Percentiles rank a stretch among this genome's conserved stretches.
These are phyloP conservation scores for Leptopilina syphax DNA, from an alignment of 2,888 invertebrate species.

Conservation along the genomic window DNA sequence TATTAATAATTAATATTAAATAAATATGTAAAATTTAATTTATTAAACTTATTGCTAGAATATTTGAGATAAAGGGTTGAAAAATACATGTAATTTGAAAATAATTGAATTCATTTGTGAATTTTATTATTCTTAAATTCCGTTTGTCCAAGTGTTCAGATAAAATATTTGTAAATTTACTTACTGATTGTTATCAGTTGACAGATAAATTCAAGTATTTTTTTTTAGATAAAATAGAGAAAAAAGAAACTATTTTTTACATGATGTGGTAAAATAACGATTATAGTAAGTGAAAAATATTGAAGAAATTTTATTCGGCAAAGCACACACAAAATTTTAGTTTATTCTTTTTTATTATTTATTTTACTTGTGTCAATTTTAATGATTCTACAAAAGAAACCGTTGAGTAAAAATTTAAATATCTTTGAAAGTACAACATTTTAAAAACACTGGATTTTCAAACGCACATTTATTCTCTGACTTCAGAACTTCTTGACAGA, in stretches of 20 bases:
- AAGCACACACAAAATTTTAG: conserved; percentile 12
- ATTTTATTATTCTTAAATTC: neutral
- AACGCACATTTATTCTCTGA: neutral
- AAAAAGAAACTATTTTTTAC: neutral
- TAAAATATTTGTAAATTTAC: conserved; percentile 13
- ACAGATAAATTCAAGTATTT: conserved; percentile 1
- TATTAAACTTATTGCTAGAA: conserved; percentile 1
- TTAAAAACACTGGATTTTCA: neutral
- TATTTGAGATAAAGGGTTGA: neutral
- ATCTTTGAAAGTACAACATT: neutral
- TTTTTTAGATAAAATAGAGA: neutral
- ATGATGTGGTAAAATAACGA: neutral
- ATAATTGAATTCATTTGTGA: neutral
- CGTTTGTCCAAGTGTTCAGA: conserved; percentile 6
- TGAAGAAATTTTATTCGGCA: conserved; percentile 41
- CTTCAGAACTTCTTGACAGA: neutral
- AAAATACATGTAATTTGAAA: neutral
- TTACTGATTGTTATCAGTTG: neutral
- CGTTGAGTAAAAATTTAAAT: neutral
- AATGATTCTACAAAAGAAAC: neutral
- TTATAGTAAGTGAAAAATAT: conserved; percentile 42
- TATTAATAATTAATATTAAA: neutral
- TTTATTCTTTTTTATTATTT: neutral
- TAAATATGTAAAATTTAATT: neutral
- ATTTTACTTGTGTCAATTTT: neutral